These are phyloP conservation scores for Conops quadrifasciatus DNA, from an alignment of 2,888 invertebrate genomes.

Conservation along the genomic window DNA sequence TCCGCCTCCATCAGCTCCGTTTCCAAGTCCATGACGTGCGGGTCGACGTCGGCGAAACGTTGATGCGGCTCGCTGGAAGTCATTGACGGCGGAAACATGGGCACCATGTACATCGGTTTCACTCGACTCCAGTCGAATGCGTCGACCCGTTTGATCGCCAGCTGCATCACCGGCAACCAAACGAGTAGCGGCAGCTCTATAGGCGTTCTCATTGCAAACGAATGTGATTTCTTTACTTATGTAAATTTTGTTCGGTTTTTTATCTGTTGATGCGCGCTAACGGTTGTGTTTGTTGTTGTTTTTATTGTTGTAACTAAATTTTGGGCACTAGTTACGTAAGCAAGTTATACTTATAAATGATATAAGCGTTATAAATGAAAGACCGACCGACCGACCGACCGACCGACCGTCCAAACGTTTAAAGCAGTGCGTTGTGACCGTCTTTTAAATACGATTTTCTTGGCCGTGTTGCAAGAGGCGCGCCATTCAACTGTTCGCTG, in stretches of 20 bases:
- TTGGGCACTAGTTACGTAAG: too few relatives aligned
- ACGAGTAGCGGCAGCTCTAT: constrained; percentile 31
- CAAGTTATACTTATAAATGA: too few relatives aligned
- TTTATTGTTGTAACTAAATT: neutral
- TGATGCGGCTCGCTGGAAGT: constrained; percentile 42
- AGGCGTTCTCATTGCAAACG: constrained; percentile 34
- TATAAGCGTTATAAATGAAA: too few relatives aligned
- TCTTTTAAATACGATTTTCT: constrained; percentile 1
- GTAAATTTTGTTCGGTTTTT: neutral
- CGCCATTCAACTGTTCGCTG: constrained; percentile 25
- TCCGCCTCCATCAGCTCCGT: constrained; percentile 55
- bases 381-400: neutral
- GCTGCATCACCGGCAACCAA: constrained; percentile 32
- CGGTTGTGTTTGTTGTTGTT: constrained; percentile 5
- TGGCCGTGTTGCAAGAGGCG: constrained; percentile 24
- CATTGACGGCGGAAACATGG: constrained; percentile 56
- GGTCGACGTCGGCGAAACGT: constrained; percentile 27
- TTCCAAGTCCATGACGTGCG: constrained; percentile 55
- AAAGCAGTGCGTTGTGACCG: neutral
- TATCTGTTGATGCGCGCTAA: too few relatives aligned
- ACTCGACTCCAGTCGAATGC: constrained; percentile 60
- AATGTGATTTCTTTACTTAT: too few relatives aligned
- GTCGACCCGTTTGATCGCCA: constrained; percentile 25
- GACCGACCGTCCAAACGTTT: neutral
- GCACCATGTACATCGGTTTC: constrained; percentile 62